These are phyloP conservation scores for Nothura maculosa DNA, from an alignment of 2,797 vertebrate genomes.

Conservation along the genomic window DNA sequence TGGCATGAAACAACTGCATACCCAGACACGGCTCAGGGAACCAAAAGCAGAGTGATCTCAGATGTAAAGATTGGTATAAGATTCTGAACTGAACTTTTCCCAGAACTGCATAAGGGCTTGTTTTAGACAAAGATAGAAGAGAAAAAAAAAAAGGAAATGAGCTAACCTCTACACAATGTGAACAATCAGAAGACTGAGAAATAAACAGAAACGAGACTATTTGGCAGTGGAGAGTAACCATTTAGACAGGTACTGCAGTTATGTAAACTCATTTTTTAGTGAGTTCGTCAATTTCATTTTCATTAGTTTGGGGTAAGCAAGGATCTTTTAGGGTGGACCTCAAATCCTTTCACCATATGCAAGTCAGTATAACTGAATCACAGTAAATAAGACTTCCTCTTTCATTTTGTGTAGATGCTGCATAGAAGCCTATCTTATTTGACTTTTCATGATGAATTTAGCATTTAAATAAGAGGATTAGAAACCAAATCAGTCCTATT, in stretches of 20 bases:
- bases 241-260: neutral
- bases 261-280: neutral
- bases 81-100: neutral
- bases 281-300: neutral
- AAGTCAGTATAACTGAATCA: neutral
- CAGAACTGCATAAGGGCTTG: neutral
- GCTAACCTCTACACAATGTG: neutral
- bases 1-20: neutral
- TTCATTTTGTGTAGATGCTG: neutral
- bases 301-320: neutral
- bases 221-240: fast-evolving
- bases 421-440: neutral
- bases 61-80: neutral
- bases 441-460: neutral
- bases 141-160: neutral
- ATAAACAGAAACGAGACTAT: neutral
- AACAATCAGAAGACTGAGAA: neutral
- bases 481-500: neutral
- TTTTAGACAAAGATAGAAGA: neutral
- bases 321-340: neutral
- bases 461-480: neutral
- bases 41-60: neutral
- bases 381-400: neutral
- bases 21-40: neutral
- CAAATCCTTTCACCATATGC: neutral